These are phyloP conservation scores for Himalopsyche anomala DNA, from an alignment of 2,888 invertebrate genomes.

Conservation along the genomic window DNA sequence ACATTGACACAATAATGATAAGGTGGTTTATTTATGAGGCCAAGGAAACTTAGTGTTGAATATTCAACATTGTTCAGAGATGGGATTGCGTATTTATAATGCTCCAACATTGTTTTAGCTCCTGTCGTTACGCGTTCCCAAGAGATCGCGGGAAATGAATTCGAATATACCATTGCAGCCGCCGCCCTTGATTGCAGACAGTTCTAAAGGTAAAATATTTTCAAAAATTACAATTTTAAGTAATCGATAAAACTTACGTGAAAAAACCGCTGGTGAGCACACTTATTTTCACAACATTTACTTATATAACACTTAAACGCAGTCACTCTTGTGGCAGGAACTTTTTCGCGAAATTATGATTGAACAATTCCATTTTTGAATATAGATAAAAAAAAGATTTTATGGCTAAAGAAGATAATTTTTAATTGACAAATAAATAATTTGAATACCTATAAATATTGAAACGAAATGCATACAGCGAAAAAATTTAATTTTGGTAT, in stretches of 20 bases:
- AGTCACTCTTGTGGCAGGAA: too few species aligned
- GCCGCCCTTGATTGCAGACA: conserved; percentile 82
- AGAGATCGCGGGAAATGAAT: conserved; percentile 71
- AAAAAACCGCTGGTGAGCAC: neutral
- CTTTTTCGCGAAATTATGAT: too few species aligned
- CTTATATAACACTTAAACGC: too few species aligned
- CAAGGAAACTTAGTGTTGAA: conserved; percentile 43
- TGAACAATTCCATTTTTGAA: too few species aligned
- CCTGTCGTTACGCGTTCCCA: conserved; percentile 76
- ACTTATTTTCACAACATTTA: too few species aligned
- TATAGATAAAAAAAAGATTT: too few species aligned
- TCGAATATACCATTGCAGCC: conserved; percentile 73
- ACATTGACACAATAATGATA: conserved; percentile 62
- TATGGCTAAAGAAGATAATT: too few species aligned
- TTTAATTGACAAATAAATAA: too few species aligned
- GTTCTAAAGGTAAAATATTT: conserved; percentile 78
- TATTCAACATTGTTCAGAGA: conserved; percentile 43
- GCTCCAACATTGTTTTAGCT: conserved; percentile 71
- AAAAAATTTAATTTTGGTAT: too few species aligned
- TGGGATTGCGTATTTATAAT: conserved; percentile 35
- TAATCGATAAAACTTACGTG: neutral
- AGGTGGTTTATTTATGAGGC: conserved; percentile 60
- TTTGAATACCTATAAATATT: too few species aligned
- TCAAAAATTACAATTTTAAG: too few species aligned
- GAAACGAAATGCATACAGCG: too few species aligned